Base-by-base conservation (phyloP, 1,140 invertebrate genomes). In the Formica exsecta region DNA sequence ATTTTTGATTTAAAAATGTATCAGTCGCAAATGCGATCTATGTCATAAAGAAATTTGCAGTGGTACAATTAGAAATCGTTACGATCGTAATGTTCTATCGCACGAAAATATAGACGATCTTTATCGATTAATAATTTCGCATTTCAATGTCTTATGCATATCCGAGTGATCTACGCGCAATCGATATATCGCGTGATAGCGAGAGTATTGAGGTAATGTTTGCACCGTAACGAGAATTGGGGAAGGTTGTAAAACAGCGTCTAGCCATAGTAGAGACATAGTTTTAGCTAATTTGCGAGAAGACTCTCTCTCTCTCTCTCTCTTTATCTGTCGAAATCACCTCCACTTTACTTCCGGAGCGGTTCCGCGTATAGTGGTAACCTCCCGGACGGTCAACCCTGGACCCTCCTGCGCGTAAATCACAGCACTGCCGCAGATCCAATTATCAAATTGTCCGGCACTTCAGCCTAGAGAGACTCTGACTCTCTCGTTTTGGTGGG, bases 401-500 rank as follows among this genome's bases (percentile, higher is more conserved):
- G 74, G 89, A 93, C 92, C 92, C 92, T 92, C 74, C 66, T 79
- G 59, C 85, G 74, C 91, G 91, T 94, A 94, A 94, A 94, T 94
- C 94, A 94, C 88, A 81, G 77, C 73, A 48, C 73, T 86, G 89
- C 89, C 92, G 86, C 90, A 91, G 91, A 94, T 94, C 92, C 93
- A 94, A 94, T 94, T 94, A 94, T 93, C 93, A 93, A 94, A 94
- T 94, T 93, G 94, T 93, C 92, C 94, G 85, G 89, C 89, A 86
- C 71, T 90, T 88, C 86, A 89, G 76, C 22, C 83, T 68, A 86
- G 88, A 77, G 84, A 75, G 86, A 87, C 68, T 70, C n/a, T 19
- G 25, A 54, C 32, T 85, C 68, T 54, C 70, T 73, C 54, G 68
- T 29, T 59, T 51, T 36, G 41, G 57, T 61, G 79, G 62, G 65